Conservation (phyloP, 2,888 invertebrate species). For the Mesochorus sp. region DNA sequence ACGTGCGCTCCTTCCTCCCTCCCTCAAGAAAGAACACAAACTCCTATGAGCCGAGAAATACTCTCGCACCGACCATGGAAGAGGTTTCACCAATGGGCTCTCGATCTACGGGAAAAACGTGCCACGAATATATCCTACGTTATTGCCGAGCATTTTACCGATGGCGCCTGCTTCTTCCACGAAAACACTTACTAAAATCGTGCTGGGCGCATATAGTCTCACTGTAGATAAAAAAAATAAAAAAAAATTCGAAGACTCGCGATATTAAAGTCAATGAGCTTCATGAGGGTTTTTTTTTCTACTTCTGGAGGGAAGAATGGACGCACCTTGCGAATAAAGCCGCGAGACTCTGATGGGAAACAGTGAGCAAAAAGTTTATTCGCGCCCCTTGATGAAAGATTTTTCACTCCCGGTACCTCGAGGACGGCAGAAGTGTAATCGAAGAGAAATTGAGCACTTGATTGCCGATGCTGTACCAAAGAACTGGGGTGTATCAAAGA, state of each 20-base stretch:
- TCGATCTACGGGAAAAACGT: constrained; percentile 71
- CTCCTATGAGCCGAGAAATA: constrained; percentile 67
- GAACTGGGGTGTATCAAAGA: constrained; percentile 64
- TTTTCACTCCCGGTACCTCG: constrained; percentile 35
- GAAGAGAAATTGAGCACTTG: constrained; percentile 62
- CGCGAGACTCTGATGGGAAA: constrained; percentile 5
- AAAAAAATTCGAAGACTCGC: constrained; percentile 27
- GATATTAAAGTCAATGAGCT: constrained; percentile 51
- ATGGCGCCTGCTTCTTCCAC: background rate
- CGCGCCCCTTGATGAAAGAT: constrained; percentile 35
- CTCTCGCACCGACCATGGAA: background rate
- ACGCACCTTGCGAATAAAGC: constrained; percentile 23
- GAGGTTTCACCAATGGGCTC: constrained; percentile 33
- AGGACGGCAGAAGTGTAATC: constrained; percentile 53
- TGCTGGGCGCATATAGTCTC: background rate
- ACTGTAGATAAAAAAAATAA: background rate
- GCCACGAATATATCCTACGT: constrained; percentile 70
- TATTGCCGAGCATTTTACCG: constrained; percentile 51
- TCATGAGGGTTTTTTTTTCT: constrained; percentile 28
- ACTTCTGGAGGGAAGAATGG: background rate
- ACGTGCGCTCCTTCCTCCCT: too few relatives aligned
- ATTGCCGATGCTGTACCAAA: constrained; percentile 41
- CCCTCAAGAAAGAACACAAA: constrained; percentile 68
- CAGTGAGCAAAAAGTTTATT: background rate
- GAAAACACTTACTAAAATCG: constrained; percentile 3